phyloP scores from a whole-genome alignment of 2,888 invertebrate genomes.

The Drosophila antonietae region DNA sequence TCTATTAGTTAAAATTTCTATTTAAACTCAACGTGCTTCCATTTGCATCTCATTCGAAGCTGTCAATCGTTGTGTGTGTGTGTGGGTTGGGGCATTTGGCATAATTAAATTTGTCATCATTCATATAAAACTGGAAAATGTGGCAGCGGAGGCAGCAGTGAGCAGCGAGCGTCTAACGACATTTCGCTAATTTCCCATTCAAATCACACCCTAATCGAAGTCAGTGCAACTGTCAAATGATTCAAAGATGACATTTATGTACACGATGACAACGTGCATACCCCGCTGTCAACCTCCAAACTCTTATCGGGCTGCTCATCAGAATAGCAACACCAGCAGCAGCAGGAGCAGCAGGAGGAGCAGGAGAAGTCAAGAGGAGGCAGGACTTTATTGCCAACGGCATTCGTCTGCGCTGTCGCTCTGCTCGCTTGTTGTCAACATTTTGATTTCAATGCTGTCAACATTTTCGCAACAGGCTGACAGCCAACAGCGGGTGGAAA shows the following conservation, averaged over 20 bases:
- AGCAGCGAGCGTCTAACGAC: constrained; percentile 13
- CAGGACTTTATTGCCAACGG: constrained; percentile 40
- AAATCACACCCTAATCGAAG: constrained; percentile 71
- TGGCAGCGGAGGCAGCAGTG: not conserved
- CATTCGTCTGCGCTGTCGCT: constrained; percentile 35
- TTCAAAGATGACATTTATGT: constrained; percentile 74
- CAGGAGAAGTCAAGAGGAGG: not conserved
- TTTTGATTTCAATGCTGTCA: constrained; percentile 78
- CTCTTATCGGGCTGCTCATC: constrained; percentile 14
- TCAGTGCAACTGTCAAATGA: constrained; percentile 65
- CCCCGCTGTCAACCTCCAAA: not conserved
- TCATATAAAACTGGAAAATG: constrained; percentile 30
- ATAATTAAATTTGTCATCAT: constrained; percentile 59
- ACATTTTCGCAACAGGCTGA: constrained; percentile 64
- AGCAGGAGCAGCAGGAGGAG: not conserved
- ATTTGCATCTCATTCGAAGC: constrained; percentile 30
- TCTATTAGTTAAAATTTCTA: not conserved
- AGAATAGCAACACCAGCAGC: constrained; percentile 9
- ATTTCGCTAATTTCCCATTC: constrained; percentile 67
- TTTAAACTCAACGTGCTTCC: not conserved
- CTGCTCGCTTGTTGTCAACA: constrained; percentile 53
- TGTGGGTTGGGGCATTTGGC: constrained; percentile 9
- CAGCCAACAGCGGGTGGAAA: constrained; percentile 26
- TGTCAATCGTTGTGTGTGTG: not conserved
- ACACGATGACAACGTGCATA: constrained; percentile 49